Evolutionary conservation across 2,113 vertebrate species (phyloP).

Genomic region (Vulpes vulpes): DNA sequence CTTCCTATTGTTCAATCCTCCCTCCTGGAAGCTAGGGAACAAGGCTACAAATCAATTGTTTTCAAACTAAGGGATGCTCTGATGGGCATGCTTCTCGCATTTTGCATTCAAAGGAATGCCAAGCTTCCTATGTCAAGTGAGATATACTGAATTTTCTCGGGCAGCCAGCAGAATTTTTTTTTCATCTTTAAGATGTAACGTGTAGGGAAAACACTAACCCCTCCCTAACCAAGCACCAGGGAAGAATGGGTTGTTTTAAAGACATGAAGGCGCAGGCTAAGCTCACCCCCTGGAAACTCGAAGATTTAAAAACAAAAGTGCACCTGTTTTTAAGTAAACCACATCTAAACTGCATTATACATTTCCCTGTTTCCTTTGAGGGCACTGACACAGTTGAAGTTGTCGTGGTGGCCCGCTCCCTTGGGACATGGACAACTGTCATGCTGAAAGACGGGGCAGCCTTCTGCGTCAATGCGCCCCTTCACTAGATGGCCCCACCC

Average conservation of each 20-base stretch:
- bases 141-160: slow-evolving; percentile 24
- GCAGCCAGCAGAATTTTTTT: slow-evolving; percentile 16
- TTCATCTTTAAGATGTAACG: slow-evolving; percentile 44
- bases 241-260: slow-evolving; percentile 36
- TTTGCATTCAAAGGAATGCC: slow-evolving; percentile 34
- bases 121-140: slow-evolving; percentile 18
- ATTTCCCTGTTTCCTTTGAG: neutral
- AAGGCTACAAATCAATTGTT: slow-evolving; percentile 18
- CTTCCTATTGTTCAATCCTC: neutral
- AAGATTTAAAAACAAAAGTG: neutral
- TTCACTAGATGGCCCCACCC: neutral
- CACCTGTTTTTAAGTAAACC: slow-evolving; percentile 25
- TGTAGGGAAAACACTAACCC: slow-evolving; percentile 53
- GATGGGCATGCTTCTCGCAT: neutral
- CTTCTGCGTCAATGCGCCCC: neutral
- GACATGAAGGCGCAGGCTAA: neutral
- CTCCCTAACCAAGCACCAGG: neutral
- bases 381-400: neutral
- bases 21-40: neutral
- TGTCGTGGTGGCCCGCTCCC: neutral
- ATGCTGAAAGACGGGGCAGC: neutral
- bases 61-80: slow-evolving; percentile 24
- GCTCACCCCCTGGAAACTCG: neutral
- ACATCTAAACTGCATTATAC: neutral
- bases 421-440: neutral